phyloP scores from a whole-genome alignment of 2,888 invertebrate species.

The Heliconius charithonia region DNA sequence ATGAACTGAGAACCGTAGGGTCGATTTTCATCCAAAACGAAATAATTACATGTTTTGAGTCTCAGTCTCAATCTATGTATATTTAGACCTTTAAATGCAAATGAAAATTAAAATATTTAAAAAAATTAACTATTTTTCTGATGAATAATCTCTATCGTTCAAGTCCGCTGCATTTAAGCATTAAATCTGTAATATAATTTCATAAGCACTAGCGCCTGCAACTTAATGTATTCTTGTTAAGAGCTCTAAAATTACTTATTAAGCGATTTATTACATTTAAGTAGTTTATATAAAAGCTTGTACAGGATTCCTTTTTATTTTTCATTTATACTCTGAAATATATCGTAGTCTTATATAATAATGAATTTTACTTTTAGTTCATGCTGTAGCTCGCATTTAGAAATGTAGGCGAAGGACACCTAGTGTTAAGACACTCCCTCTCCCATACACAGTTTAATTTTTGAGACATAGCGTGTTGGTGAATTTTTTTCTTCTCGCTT shows the following conservation, averaged over 20 bases:
- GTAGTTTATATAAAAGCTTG: too few species aligned
- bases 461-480: not conserved
- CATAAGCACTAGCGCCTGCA: conserved; percentile 8
- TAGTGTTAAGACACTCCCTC: not conserved
- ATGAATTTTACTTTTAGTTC: not conserved
- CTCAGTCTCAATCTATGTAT: too few species aligned
- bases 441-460: too few species aligned
- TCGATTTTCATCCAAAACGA: too few species aligned
- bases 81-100: too few species aligned
- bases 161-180: not conserved
- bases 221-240: not conserved
- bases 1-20: too few species aligned
- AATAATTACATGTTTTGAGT: too few species aligned
- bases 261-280: not conserved
- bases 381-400: not conserved
- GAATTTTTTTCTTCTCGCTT: not conserved
- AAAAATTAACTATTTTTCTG: not conserved
- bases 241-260: conserved; percentile 1
- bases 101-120: too few species aligned
- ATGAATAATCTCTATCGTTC: not conserved
- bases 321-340: too few species aligned
- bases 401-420: not conserved
- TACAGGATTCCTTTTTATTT: too few species aligned
- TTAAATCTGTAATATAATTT: conserved; percentile 15
- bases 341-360: too few species aligned